Percentiles rank a stretch among this genome's conserved stretches.
These are phyloP conservation scores for Synergus japonicus DNA, from an alignment of 2,888 invertebrate genomes.

Conservation along the genomic window DNA sequence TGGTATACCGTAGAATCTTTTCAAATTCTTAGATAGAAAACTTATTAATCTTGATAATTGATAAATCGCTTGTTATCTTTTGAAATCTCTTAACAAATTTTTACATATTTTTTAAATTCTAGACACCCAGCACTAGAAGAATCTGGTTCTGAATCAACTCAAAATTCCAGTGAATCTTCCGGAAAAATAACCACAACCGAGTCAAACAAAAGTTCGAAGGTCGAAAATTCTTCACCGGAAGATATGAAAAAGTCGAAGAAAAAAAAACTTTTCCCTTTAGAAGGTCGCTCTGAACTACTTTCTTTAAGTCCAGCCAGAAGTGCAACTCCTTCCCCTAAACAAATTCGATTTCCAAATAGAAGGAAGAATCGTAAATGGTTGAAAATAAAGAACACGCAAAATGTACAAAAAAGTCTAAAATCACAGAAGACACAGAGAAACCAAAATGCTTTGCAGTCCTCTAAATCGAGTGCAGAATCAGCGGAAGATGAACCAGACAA, in stretches of 20 bases:
- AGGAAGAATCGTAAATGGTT: slow-evolving; percentile 31
- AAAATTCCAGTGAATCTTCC: slow-evolving; percentile 41
- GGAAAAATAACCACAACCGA: slow-evolving; percentile 46
- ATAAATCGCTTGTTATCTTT: not conserved
- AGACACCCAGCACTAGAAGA: slow-evolving; percentile 14
- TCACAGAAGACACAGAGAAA: slow-evolving; percentile 24
- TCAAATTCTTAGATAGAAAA: no score
- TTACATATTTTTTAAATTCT: slow-evolving; percentile 48
- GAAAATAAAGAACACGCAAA: slow-evolving; percentile 42
- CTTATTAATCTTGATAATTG: no score
- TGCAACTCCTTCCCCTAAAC: slow-evolving; percentile 3
- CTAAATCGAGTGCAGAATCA: not conserved
- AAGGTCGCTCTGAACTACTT: slow-evolving; percentile 58
- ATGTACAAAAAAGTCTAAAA: slow-evolving; percentile 45
- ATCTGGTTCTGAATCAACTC: slow-evolving; percentile 35
- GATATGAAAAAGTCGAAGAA: slow-evolving; percentile 44
- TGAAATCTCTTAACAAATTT: not conserved
- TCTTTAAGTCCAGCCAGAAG: slow-evolving; percentile 63
- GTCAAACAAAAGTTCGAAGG: slow-evolving; percentile 43
- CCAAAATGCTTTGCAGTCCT: slow-evolving; percentile 22
- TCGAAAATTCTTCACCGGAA: slow-evolving; percentile 42
- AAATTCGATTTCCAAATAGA: not conserved
- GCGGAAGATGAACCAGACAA: slow-evolving; percentile 41
- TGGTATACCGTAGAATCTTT: not conserved
- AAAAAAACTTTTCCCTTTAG: slow-evolving; percentile 64